These are phyloP conservation scores for Atherinomorus stipes DNA, from an alignment of 2,113 vertebrate species.

Conservation along the genomic window DNA sequence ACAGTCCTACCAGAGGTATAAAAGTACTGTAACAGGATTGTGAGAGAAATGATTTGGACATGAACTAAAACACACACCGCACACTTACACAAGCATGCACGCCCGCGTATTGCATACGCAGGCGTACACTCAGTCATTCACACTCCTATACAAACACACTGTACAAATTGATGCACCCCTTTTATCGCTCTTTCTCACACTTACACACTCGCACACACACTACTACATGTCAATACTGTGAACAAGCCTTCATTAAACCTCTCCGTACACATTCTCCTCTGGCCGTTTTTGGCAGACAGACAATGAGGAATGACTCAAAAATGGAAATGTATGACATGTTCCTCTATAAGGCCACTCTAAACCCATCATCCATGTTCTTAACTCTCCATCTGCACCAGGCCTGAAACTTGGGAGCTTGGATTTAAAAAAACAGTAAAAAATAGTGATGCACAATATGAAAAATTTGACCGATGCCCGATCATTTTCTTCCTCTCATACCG, in stretches of 20 bases:
- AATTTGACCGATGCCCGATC: too few relatives aligned
- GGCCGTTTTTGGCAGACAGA: constrained; percentile 78
- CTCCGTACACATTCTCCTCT: constrained; percentile 76
- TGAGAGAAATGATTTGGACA: constrained; percentile 82
- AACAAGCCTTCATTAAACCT: constrained; percentile 77
- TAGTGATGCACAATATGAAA: too few relatives aligned
- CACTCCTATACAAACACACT: constrained; percentile 78
- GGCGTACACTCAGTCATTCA: constrained; percentile 63
- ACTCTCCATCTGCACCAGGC: constrained; percentile 67
- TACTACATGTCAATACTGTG: constrained; percentile 74
- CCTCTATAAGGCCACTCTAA: constrained; percentile 84
- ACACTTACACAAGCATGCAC: constrained; percentile 41
- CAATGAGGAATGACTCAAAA: constrained; percentile 77
- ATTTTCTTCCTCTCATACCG: too few relatives aligned
- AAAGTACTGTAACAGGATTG: constrained; percentile 85
- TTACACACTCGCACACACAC: constrained; percentile 61
- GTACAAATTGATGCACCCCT: constrained; percentile 76
- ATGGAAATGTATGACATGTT: constrained; percentile 77
- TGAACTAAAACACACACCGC: constrained; percentile 71
- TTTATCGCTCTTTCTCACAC: constrained; percentile 25
- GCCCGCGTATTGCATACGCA: constrained; percentile 45
- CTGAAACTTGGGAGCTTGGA: constrained; percentile 48
- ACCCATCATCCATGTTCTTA: constrained; percentile 71
- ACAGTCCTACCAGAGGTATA: constrained; percentile 89
- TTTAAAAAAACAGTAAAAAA: too few relatives aligned